Evolutionary conservation across 2,888 invertebrate genomes (phyloP), one percentile per base, ranked within the genome.

Genomic region (Nomada lathburiana): DNA sequence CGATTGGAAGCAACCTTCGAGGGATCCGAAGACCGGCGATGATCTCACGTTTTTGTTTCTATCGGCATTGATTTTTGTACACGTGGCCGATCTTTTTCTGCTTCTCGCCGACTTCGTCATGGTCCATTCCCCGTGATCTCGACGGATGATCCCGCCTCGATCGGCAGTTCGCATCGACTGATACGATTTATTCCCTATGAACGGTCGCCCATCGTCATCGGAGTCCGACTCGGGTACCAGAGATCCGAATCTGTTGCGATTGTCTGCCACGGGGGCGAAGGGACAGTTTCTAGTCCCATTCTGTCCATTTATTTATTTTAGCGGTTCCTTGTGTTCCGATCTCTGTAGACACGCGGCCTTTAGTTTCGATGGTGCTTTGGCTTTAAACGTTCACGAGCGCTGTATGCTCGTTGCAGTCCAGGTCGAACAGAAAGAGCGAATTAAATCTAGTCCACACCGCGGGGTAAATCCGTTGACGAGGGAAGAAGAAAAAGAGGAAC

Each of bases 121-220:
- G 29, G 42, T 52, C 7, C 60, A 11, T 65, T 68, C 64, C 79
- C 36, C 42, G 29, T 52, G 67, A 57, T 59, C 63, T 42, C 53
- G 57, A 52, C 42, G 26, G 55, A 20, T 50, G 55, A 64, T 53
- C 60, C 60, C 64, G 26, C 47, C 26, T 63, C 60, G 68, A 23
- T 26, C 59, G 50, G 47, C 26, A 67, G 76, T 69, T 76, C 64
- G 63, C 74, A 69, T 76, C 78, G 53, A 60, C 68, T 69, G 77
- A 79, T 72, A 65, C 52, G 71, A 83, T 75, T 80, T 77, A 82
- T 82, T 71, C 67, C 11, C 68, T n/a, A 18, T 29, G 63, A 67
- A 55, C 60, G 71, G 68, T n/a, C 68, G 59, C 52, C 55, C 50
- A n/a, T 53, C 47, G 76, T 64, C 65, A 59, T 62, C 50, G 78